Percentiles rank a stretch among this genome's conserved stretches.
Conservation (phyloP, 2,888 invertebrate species). For the Carpatolechia fugitivella region DNA sequence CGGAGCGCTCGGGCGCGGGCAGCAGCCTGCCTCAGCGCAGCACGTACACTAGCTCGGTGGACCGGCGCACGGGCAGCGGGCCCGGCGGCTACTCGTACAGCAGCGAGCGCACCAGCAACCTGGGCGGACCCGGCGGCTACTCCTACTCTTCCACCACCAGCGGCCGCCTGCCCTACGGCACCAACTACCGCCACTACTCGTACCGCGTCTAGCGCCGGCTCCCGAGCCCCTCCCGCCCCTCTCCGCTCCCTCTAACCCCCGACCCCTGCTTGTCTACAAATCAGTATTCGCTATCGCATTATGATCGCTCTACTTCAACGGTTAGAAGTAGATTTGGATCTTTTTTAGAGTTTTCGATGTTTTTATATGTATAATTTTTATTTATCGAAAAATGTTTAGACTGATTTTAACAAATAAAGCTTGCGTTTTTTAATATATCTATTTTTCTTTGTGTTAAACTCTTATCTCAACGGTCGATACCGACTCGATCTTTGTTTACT, state of each 20-base stretch:
- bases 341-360: slow-evolving; percentile 54
- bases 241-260: slow-evolving; percentile 37
- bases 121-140: slow-evolving; percentile 90
- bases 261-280: slow-evolving; percentile 45
- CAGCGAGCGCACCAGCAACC: slow-evolving; percentile 85
- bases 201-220: slow-evolving; percentile 86
- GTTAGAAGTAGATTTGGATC: slow-evolving; percentile 64
- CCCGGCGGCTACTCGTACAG: slow-evolving; percentile 88
- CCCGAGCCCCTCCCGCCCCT: slow-evolving; percentile 36
- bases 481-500: slow-evolving; percentile 60
- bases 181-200: slow-evolving; percentile 90
- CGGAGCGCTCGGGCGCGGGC: slow-evolving; percentile 71
- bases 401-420: slow-evolving; percentile 75
- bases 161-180: slow-evolving; percentile 91
- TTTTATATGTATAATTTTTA: slow-evolving; percentile 49
- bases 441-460: slow-evolving; percentile 53
- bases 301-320: slow-evolving; percentile 69
- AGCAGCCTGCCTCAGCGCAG: slow-evolving; percentile 79
- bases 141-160: slow-evolving; percentile 88
- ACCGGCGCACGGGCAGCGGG: slow-evolving; percentile 84
- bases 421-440: slow-evolving; percentile 65
- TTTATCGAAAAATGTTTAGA: slow-evolving; percentile 62
- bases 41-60: slow-evolving; percentile 83
- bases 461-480: slow-evolving; percentile 53
- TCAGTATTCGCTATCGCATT: slow-evolving; percentile 74